phyloP scores from a whole-genome alignment of 2,888 invertebrate species.

The Ochlodes sylvanus region DNA sequence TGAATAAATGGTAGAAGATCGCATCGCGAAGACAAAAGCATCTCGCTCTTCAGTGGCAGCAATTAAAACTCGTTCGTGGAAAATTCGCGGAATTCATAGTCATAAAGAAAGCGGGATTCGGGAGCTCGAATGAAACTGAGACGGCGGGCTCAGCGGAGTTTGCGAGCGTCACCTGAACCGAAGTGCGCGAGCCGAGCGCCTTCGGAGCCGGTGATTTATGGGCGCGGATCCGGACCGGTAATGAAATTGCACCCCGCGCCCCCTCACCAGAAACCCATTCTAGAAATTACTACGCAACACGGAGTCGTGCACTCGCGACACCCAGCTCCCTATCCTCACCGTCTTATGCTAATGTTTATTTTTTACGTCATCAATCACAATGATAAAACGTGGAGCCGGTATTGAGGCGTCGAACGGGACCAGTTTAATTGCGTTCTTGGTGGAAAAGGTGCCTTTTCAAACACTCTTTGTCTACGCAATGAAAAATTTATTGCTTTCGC shows the following conservation, averaged over 20 bases:
- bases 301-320: constrained; percentile 68
- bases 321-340: constrained; percentile 53
- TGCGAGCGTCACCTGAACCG: constrained; percentile 85
- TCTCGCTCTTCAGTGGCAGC: constrained; percentile 56
- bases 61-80: constrained; percentile 72
- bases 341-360: constrained; percentile 69
- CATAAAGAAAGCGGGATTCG: constrained; percentile 80
- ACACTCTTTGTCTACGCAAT: constrained; percentile 65
- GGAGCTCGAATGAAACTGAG: constrained; percentile 73
- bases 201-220: constrained; percentile 86
- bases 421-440: constrained; percentile 55
- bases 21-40: constrained; percentile 57
- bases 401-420: constrained; percentile 48
- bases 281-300: constrained; percentile 83
- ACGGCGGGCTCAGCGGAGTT: constrained; percentile 76
- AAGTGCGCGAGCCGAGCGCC: constrained; percentile 76
- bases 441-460: constrained; percentile 53
- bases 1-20: constrained; percentile 50
- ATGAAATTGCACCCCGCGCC: constrained; percentile 84
- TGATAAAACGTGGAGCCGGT: constrained; percentile 45
- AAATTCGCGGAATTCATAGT: constrained; percentile 74
- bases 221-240: constrained; percentile 84
- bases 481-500: constrained; percentile 74
- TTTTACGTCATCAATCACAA: constrained; percentile 65
- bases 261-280: constrained; percentile 71